Evolutionary conservation across 2,888 invertebrate species (phyloP).

Genomic region (Drosophila buzzatii): DNA sequence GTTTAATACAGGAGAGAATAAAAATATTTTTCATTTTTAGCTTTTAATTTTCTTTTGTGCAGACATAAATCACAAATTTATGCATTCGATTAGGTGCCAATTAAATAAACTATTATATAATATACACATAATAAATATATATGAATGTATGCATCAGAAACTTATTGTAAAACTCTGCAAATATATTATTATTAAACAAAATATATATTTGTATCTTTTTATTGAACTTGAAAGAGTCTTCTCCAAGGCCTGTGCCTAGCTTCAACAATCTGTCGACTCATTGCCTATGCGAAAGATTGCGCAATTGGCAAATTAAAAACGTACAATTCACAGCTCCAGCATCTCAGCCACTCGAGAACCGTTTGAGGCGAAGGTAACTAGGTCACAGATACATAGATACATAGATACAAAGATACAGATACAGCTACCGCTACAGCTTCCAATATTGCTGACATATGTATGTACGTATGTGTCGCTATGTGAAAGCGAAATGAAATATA

Average conservation of each 20-base stretch:
- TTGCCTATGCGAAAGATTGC: slow-evolving; percentile 51
- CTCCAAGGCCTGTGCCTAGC: slow-evolving; percentile 43
- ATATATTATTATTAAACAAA: slow-evolving; percentile 45
- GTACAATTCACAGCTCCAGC: slow-evolving; percentile 51
- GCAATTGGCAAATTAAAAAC: slow-evolving; percentile 61
- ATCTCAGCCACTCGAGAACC: slow-evolving; percentile 68
- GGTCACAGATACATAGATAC: slow-evolving; percentile 54
- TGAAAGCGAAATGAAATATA: slow-evolving; percentile 47
- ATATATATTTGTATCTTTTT: slow-evolving; percentile 9
- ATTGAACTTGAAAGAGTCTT: slow-evolving; percentile 55
- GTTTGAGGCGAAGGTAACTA: slow-evolving; percentile 72
- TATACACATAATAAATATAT: slow-evolving; percentile 21
- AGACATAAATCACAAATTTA: slow-evolving; percentile 50
- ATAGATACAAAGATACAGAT: slow-evolving; percentile 24
- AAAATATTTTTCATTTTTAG: slow-evolving; percentile 84
- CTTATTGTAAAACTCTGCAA: slow-evolving; percentile 43
- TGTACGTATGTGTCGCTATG: slow-evolving; percentile 15
- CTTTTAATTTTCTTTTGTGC: slow-evolving; percentile 67
- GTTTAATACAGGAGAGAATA: slow-evolving; percentile 78
- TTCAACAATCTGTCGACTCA: slow-evolving; percentile 44
- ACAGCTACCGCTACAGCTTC: slow-evolving; percentile 19
- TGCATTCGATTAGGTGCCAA: slow-evolving; percentile 45
- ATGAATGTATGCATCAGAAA: slow-evolving; percentile 5
- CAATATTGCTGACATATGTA: background rate
- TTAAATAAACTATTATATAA: slow-evolving; percentile 32